These are phyloP conservation scores for Drosophila seguyi DNA, from an alignment of 1,140 invertebrate genomes.

Conservation along the genomic window DNA sequence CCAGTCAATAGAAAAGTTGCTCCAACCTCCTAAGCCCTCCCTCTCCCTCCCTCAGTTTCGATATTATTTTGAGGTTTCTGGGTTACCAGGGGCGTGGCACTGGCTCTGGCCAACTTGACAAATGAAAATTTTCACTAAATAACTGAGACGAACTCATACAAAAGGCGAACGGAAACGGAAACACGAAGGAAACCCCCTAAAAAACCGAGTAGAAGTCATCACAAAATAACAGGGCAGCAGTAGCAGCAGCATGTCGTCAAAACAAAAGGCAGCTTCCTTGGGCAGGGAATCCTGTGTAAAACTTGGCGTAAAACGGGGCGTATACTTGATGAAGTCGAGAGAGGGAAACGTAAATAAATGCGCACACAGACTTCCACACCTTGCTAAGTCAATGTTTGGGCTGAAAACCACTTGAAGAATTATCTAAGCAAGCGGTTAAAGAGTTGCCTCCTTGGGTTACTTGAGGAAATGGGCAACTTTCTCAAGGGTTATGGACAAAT, in stretches of 20 bases:
- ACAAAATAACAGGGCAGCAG: conserved; percentile 43
- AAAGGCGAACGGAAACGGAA: conserved; percentile 32
- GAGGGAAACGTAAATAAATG: conserved; percentile 19
- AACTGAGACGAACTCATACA: conserved; percentile 36
- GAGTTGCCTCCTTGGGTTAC: conserved; percentile 8
- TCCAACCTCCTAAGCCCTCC: conserved; percentile 14
- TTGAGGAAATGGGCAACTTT: conserved; percentile 18
- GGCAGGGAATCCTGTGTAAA: conserved; percentile 3
- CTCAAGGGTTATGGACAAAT: not conserved
- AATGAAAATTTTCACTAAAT: conserved; percentile 67
- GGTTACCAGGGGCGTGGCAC: conserved; percentile 23
- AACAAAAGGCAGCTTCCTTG: conserved; percentile 30
- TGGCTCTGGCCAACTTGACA: conserved; percentile 50
- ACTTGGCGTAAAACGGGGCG: conserved; percentile 27
- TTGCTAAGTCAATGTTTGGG: conserved; percentile 20
- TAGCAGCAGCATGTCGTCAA: conserved; percentile 26
- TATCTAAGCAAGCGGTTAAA: conserved; percentile 24
- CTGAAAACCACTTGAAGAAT: conserved; percentile 24
- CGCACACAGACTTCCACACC: conserved; percentile 8
- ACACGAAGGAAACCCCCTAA: conserved; percentile 6
- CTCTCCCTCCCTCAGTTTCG: not conserved
- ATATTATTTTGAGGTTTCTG: conserved; percentile 44
- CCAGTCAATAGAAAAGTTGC: conserved; percentile 75
- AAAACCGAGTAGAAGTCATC: conserved; percentile 23
- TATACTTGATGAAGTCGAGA: conserved; percentile 36